Evolutionary conservation across 92 coral and sea anemone genomes (phyloP), one percentile per base, ranked within the genome.

Genomic region (Porites divaricata): DNA sequence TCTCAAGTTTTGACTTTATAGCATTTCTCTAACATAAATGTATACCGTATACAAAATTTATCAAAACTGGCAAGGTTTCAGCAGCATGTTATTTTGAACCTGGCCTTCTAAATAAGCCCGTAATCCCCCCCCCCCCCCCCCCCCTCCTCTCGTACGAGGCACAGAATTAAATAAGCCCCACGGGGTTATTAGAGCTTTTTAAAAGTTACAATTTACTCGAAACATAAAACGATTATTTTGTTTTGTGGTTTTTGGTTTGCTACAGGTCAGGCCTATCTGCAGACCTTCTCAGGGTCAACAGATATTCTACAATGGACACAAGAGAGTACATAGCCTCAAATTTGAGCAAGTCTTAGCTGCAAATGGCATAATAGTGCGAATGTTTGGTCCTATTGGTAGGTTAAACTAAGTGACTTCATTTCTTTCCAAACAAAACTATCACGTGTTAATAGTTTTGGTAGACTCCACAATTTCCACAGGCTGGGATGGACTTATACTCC

Each of bases 271-370:
- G 41, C 41, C 5, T 28, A 28, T 28, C 41, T 28, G 41, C 41
- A 28, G 41, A 28, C 41, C 41, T 28, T 28, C 41, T 28, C 41
- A 28, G 41, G 41, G 41, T 28, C 41, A 28, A 28, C 41, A 28
- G 4, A 28, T 28, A 28, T 28, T 28, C 41, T 28, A 28, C 41
- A 28, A 28, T 28, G 41, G 81, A 52, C 45, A 78, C 83, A 78
- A 78, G 59, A 78, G 83, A 61, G 74, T 78, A 19, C 73, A 78
- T 35, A 54, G 17, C 83, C 48, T 78, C 21, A 78, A 78, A 41
- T 49, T 78, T 78, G 83, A 78, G 58, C 83, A 78, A 17, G 52
- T 78, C 28, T 57, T 78, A 19, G 83, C 83, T 16, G 83, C 83
- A 63, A 77, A 77, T 77, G 82, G 82, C 45, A 77, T 77, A 12